These are phyloP conservation scores for Oxyura jamaicensis DNA, from an alignment of 2,113 vertebrate species.

Conservation along the genomic window DNA sequence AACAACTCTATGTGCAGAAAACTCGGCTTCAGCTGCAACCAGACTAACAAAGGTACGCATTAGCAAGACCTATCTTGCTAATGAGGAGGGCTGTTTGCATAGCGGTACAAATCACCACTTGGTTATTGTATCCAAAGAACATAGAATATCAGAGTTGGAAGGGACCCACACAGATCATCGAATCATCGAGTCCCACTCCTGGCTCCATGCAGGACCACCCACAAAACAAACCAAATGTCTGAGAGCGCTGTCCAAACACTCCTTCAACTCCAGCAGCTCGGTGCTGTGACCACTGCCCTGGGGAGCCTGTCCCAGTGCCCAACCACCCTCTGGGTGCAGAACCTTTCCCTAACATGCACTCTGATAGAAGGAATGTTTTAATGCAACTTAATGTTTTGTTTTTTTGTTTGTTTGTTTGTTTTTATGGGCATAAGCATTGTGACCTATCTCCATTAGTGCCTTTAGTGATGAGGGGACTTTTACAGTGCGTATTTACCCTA, in stretches of 20 bases:
- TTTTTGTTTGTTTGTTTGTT: no score
- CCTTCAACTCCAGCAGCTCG: neutral
- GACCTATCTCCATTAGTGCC: accelerated
- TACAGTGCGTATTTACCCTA: neutral
- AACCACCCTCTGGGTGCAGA: neutral
- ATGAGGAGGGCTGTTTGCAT: accelerated
- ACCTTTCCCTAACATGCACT: neutral
- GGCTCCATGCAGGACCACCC: neutral
- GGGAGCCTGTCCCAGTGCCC: neutral
- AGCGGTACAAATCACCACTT: accelerated
- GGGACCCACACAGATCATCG: neutral
- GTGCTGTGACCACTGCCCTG: neutral
- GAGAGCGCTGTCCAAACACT: neutral
- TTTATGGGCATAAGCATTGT: neutral
- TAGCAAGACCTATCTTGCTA: neutral
- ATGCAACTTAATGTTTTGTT: neutral
- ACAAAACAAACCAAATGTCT: neutral
- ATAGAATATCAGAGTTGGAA: neutral
- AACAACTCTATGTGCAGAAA: neutral
- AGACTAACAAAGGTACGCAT: neutral
- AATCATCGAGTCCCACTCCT: neutral
- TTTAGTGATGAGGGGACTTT: neutral
- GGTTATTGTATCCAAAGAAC: neutral
- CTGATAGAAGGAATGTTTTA: neutral
- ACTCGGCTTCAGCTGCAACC: neutral